These are phyloP conservation scores for Lingula anatina DNA, from an alignment of 2,888 invertebrate genomes.

Conservation along the genomic window DNA sequence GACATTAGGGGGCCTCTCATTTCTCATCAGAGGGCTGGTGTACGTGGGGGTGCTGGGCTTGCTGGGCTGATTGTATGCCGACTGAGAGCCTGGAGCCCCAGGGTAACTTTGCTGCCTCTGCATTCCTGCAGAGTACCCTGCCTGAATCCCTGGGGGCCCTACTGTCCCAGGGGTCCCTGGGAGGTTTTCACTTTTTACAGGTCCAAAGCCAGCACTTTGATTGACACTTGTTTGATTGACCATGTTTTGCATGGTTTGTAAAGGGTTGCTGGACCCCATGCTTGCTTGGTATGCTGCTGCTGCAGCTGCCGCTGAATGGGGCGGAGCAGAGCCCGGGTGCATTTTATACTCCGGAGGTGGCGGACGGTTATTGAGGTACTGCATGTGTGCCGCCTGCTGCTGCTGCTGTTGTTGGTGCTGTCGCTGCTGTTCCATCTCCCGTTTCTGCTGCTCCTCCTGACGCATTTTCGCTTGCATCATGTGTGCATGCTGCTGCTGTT, in stretches of 20 bases:
- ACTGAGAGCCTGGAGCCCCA: neutral
- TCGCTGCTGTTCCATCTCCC: conserved; percentile 9
- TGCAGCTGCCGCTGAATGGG: neutral
- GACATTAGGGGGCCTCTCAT: conserved; percentile 62
- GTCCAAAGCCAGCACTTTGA: neutral
- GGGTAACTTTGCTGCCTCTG: neutral
- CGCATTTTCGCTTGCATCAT: conserved; percentile 23
- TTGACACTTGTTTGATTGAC: conserved; percentile 56
- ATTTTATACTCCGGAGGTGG: conserved; percentile 81
- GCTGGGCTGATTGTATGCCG: neutral
- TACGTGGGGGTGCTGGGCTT: conserved; percentile 19
- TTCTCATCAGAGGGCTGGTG: conserved; percentile 46
- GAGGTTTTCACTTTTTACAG: neutral
- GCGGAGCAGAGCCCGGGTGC: conserved; percentile 16
- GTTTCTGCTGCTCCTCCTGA: conserved; percentile 15
- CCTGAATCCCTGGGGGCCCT: neutral
- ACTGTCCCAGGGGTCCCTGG: neutral
- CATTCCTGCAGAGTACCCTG: neutral
- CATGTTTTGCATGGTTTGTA: conserved; percentile 50
- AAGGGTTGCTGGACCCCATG: conserved; percentile 29
- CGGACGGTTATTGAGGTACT: conserved; percentile 57
- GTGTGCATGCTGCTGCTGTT: conserved; percentile 4
- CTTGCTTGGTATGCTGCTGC: no score
- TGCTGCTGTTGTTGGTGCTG: conserved; percentile 14
- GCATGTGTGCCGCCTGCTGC: conserved; percentile 36